Evolutionary conservation across 2,888 invertebrate species (phyloP), one percentile per base, ranked within the genome.

Genomic region (Iphiclides podalirius): DNA sequence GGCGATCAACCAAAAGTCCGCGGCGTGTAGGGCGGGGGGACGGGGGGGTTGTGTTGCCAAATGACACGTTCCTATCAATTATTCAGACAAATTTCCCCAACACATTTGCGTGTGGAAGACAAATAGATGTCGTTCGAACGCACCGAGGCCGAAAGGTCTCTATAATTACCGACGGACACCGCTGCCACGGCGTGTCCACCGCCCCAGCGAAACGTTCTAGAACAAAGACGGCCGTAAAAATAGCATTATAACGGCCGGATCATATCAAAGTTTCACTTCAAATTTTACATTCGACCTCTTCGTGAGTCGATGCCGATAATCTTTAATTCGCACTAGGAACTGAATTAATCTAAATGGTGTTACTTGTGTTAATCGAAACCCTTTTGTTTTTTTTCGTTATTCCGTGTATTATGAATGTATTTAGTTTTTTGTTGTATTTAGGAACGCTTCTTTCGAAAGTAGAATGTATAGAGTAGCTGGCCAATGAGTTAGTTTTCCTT

Each of bases 61-160:
- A 88, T 83, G 86, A 88, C 86, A 85, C 71, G 72, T 63, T 48
- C 53, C 60, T 79, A 88, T 88, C 83, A 86, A 88, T 87, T 87
- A 87, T 88, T 88, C 84, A 88, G 74, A 80, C 76, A 75, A 83
- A 80, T 81, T 72, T 79, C 78, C 80, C 81, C 72, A 66, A 70
- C 73, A 79, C 88, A 87, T 87, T 87, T 87, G 87, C 87, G 86
- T 87, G 87, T 86, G 69, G 75, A 85, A 85, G 83, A 84, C 84
- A 85, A 85, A 85, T 84, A 85, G 81, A 70, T 70, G 64, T 63
- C n/a, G n/a, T 71, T 72, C 70, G 69, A 72, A 75, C 73, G 67
- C 71, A 73, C 64, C 67, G 70, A 69, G 70, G 68, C 70, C 73
- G 72, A 75, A 75, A 73, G 72, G 72, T 72, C 75, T 75, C 72